Conservation (phyloP, 2,113 vertebrate genomes). For the Hylia prasina region DNA sequence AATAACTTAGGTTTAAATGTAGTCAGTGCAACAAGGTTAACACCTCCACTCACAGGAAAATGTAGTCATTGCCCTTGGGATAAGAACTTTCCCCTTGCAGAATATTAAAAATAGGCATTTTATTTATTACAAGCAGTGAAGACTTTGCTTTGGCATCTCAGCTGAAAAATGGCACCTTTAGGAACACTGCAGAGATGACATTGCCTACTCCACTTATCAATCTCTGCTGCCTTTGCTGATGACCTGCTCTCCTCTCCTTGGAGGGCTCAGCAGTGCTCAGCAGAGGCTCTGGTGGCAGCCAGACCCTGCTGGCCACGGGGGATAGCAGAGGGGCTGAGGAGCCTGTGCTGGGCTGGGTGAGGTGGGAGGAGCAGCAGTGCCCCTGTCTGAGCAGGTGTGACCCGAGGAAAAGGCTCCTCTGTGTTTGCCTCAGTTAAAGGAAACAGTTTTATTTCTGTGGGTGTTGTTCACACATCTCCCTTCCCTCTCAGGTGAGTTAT, state of each 20-base stretch:
- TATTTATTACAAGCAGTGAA: conserved; percentile 28
- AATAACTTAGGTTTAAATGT: conserved; percentile 37
- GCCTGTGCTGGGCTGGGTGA: background rate
- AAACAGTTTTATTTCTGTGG: accelerated
- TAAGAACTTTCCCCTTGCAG: background rate
- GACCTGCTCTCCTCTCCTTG: background rate
- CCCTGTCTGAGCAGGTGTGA: accelerated
- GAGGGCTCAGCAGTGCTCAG: background rate
- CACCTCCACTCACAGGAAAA: background rate
- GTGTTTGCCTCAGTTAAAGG: background rate
- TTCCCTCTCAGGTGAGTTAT: background rate
- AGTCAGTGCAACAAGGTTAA: conserved; percentile 18
- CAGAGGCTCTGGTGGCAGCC: background rate
- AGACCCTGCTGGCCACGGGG: accelerated
- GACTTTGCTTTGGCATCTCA: conserved; percentile 3
- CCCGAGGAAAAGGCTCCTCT: background rate
- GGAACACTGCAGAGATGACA: background rate
- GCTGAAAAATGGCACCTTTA: conserved; percentile 18
- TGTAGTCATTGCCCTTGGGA: conserved; percentile 34
- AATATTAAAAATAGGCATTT: conserved; percentile 17
- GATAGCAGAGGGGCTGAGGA: background rate
- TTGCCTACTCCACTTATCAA: background rate
- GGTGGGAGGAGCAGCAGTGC: background rate
- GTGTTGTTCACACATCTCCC: background rate
- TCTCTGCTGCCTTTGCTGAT: background rate